Conservation (phyloP, 2,113 vertebrate genomes). For the Guaruba guarouba region DNA sequence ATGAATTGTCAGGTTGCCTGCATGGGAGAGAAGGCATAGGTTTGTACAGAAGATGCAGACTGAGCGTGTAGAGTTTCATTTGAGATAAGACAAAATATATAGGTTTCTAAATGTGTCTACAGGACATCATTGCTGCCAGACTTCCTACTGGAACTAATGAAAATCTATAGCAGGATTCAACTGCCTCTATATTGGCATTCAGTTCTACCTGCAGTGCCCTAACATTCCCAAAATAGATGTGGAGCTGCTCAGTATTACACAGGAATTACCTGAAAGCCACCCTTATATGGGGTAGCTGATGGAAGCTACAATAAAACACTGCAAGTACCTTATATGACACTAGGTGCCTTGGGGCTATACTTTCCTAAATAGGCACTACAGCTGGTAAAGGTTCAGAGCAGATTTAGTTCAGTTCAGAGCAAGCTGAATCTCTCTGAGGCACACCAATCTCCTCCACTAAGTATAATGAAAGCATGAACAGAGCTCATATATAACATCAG, state of each 20-base stretch:
- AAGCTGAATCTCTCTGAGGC: not conserved
- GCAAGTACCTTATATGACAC: not conserved
- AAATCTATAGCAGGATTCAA: not conserved
- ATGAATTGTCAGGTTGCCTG: not conserved
- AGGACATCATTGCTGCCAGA: not conserved
- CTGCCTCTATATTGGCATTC: not conserved
- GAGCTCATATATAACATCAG: not conserved
- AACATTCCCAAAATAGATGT: not conserved
- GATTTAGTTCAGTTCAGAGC: not conserved
- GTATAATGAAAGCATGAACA: not conserved
- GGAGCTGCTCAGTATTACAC: not conserved
- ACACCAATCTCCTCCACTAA: not conserved
- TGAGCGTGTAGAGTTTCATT: fast-evolving
- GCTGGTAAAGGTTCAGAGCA: not conserved
- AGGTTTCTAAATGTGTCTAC: not conserved
- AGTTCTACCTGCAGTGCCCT: not conserved
- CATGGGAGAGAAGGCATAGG: not conserved
- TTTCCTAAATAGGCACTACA: not conserved
- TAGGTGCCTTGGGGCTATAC: not conserved
- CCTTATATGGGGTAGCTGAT: not conserved
- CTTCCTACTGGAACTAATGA: not conserved
- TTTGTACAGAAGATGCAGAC: not conserved
- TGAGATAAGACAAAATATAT: not conserved
- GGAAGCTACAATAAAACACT: not conserved
- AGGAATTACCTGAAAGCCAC: not conserved